Evolutionary conservation across 1,140 invertebrate species (phyloP).

Genomic region (Ceratina calcarata): DNA sequence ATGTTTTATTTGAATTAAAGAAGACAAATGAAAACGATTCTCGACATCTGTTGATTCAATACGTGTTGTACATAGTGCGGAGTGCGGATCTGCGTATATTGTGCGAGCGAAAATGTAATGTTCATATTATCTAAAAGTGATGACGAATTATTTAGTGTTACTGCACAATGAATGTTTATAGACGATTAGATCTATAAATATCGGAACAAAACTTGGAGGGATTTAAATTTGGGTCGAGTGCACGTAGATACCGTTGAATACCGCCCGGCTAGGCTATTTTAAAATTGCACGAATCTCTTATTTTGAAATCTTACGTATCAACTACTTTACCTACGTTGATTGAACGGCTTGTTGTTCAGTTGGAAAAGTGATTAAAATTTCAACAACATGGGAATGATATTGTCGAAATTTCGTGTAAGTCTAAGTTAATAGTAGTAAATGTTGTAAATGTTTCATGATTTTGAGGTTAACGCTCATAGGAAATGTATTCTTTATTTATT

Average conservation of each 20-base stretch:
- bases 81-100: not conserved
- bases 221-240: conserved; percentile 57
- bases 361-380: not conserved
- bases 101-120: not conserved
- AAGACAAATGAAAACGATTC: conserved; percentile 21
- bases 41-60: conserved; percentile 35
- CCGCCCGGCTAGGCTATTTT: conserved; percentile 52
- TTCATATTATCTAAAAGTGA: not conserved
- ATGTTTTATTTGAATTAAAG: not conserved
- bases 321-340: not conserved
- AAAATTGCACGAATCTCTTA: conserved; percentile 49
- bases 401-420: conserved; percentile 79
- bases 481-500: not conserved
- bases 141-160: not conserved
- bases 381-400: conserved; percentile 73
- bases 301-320: conserved; percentile 30
- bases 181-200: conserved; percentile 56
- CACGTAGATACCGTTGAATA: conserved; percentile 4
- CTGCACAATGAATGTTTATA: conserved; percentile 26
- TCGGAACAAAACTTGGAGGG: conserved; percentile 32
- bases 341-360: not conserved
- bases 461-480: conserved; percentile 46
- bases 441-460: not conserved
- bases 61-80: not conserved
- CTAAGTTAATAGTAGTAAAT: conserved; percentile 13